Base-by-base conservation (phyloP, 2,113 vertebrate genomes). In the Oreochromis tanganicae region DNA sequence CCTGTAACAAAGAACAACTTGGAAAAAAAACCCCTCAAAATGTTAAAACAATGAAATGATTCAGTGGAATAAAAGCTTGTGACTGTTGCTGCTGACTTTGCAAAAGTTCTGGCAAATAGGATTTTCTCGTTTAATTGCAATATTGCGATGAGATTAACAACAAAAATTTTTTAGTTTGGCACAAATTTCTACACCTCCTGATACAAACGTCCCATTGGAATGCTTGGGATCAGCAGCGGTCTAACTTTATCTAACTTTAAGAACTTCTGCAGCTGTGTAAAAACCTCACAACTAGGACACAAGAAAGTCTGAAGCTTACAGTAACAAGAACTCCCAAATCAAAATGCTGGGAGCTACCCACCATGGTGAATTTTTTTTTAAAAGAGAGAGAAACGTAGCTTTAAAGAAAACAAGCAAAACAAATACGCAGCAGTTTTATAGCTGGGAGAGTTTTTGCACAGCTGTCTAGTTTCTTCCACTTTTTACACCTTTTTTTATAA, bases 11-110 rank as follows among this genome's bases (percentile, higher is more conserved):
- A 73, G 13, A 43, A 17, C 21, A 24, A 46, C 21, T 2, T 73
- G 41, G 2, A 27, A 73, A 71, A 71, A 66, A 6, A 0, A n/a
- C n/a, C 0, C 2, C 55, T n/a, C 6, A 1, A 73, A 24, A 16
- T 46, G 8, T 10, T 46, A 46, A 73, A 27, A 9, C 21, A 73
- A 73, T 3, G 13, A 66, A 66, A 66, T 17, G 2, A 46, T 27
- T 46, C 13, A 46, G 19, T 4, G 36, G 36, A 43, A 24, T 21
- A 24, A 71, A 71, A 41, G 13, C 8, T 73, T 27, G 68, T 73
- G 41, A 29, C 41, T 73, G 41, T 73, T 73, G 68, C 5, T 46
- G 41, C 14, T 46, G 68, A 73, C 38, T 73, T 46, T 73, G 38
- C 68, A 46, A 27, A 16, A 17, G 21, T 46, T 73, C 38, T 73